Evolutionary conservation across 2,113 vertebrate species (phyloP), one percentile per base, ranked within the genome.

Genomic region (Orientallactaga bullata): DNA sequence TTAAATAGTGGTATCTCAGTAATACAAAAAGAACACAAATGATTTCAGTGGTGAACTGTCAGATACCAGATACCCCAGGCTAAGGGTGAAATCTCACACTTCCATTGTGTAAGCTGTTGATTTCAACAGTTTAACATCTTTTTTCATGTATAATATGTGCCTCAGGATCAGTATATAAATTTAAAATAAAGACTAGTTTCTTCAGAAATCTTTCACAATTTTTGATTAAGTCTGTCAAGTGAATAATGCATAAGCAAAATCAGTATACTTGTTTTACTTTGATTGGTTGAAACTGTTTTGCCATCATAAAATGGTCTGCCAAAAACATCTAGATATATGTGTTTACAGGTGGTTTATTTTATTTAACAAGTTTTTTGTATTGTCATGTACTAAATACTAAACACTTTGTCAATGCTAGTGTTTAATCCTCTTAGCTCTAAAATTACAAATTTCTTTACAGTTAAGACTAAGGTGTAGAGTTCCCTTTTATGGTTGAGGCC

Each of bases 1-100:
- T 84, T 94, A 89, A 96, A 26, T 86, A 84, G 23, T 86, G 39
- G n/a, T 85, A 86, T 71, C 28, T 85, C 24, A 81, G 11, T 90
- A 85, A 85, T 91, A 81, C 10, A 1, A 79, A 89, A 90, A 89
- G 60, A 71, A 80, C 73, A 11, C 12, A 88, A 68, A 73, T 88
- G n/a, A 79, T 21, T 35, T 5, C 10, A 42, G 2, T 71, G 17
- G 77, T 35, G 20, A 66, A 26, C 23, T 89, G 69, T 85, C 58
- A 51, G 26, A 30, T 84, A n/a, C 4, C 74, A 26, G 13, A 51
- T 68, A 20, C 16, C 37, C 66, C 23, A 69, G 26, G 37, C 16
- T 51, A 32, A 32, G 30, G 58, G 58, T 69, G 16, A 85, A 61
- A 42, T 73, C 66, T 71, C 37, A 69, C 13, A 66, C 24, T 95